Evolutionary conservation across 2,888 invertebrate genomes (phyloP), one percentile per base, ranked within the genome.

Genomic region (Cheilosia soror): DNA sequence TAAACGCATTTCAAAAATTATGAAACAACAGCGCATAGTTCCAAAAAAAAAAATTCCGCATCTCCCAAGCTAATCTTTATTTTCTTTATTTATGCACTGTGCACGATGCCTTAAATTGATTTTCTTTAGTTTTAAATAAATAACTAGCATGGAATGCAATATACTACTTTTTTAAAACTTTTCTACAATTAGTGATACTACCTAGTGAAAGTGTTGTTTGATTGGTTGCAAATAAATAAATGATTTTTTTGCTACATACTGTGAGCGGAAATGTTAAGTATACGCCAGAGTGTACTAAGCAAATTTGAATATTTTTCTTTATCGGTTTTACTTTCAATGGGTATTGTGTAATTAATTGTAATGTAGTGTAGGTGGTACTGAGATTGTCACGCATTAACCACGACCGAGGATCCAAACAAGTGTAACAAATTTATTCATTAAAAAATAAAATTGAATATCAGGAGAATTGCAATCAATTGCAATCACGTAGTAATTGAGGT

Each of bases 1-100:
- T 85, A 58, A 77, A 72, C 85, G 81, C 72, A 85, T 85, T 85
- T 85, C 81, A 81, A 85, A 85, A 85, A 81, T 85, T 81, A 77
- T 85, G 85, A 81, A 85, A 81, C 63, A 79, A 62, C 65, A 58
- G 53, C 80, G 75, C 69, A 40, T 69, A 57, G 37, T 42, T 42
- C 33, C 27, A 60, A 40, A 80, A 44, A 71, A 55, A 87, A 60
- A 51, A 71, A 29, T 44, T 53, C 47, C 71, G 37, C 63, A 83
- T 63, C 44, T 71, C 55, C 80, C 62, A 25, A 37, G 49, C 58
- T 69, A 62, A 71, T 75, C 44, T 69, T 49, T 68, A 47, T 49
- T 77, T 58, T 37, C 53, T 66, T 47, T 44, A 11, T 60, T 65
- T 66, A 65, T 84, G 84, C 84, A 84, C 84, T 75, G 7, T 80